A percentile compares a stretch with the other conserved stretches of the same genome.
Conservation (phyloP, 2,888 invertebrate species). For the Oscheius sp. region DNA sequence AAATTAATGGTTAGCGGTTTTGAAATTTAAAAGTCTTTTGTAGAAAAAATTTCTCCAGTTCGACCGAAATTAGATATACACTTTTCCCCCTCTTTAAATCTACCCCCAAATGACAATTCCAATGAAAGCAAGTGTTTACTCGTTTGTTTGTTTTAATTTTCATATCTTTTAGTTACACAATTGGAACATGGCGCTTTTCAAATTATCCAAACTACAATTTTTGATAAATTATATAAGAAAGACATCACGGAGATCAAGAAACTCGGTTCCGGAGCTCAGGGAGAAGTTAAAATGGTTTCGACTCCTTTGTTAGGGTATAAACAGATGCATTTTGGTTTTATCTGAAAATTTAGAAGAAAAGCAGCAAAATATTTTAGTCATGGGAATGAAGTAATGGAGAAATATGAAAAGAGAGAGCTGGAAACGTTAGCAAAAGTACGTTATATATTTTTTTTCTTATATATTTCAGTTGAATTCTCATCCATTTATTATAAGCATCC, state of each 20-base stretch:
- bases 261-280: constrained; percentile 22
- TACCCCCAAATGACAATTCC: neutral
- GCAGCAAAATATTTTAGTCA: constrained; percentile 25
- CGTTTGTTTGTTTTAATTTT: neutral
- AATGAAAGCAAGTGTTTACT: neutral
- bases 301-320: constrained; percentile 21
- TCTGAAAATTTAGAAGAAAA: constrained; percentile 22
- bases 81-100: neutral
- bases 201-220: constrained; percentile 14
- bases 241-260: constrained; percentile 17
- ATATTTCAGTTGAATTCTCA: constrained; percentile 17
- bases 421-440: constrained; percentile 18
- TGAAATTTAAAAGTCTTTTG: neutral
- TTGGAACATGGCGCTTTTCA: constrained; percentile 3
- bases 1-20: neutral
- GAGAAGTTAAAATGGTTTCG: constrained; percentile 27
- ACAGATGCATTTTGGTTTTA: neutral
- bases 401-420: constrained; percentile 25
- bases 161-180: neutral
- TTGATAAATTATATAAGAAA: constrained; percentile 18
- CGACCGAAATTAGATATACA: neutral
- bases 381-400: constrained; percentile 2
- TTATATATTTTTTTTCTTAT: neutral
- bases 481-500: constrained; percentile 28
- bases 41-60: neutral